These are phyloP conservation scores for Heterohyrax brucei DNA, from an alignment of 2,797 vertebrate genomes.

Conservation along the genomic window DNA sequence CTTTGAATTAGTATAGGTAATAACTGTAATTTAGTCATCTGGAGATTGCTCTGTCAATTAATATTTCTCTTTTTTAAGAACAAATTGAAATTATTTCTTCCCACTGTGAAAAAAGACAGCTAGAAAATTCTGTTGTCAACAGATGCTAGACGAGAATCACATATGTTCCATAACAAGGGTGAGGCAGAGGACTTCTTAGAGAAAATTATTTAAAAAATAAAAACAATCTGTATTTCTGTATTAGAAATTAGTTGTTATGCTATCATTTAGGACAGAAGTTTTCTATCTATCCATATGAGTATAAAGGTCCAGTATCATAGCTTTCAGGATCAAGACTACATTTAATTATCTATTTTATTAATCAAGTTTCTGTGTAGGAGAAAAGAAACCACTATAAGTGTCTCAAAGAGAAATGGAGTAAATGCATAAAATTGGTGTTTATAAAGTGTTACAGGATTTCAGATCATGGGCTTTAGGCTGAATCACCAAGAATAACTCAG, in stretches of 20 bases:
- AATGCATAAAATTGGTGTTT: not conserved
- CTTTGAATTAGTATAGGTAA: not conserved
- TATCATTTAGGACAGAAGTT: not conserved
- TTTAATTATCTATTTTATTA: not conserved
- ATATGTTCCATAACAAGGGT: not conserved
- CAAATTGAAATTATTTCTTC: not conserved
- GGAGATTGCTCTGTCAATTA: not conserved
- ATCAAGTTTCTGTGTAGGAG: not conserved
- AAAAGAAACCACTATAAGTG: not conserved
- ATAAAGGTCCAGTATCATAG: not conserved
- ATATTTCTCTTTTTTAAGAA: not conserved
- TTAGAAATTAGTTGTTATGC: not conserved
- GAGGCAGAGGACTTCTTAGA: not conserved
- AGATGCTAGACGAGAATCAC: not conserved
- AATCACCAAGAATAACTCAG: not conserved
- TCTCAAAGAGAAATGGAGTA: slow-evolving; percentile 4
- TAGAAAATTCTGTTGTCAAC: not conserved
- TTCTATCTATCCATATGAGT: not conserved
- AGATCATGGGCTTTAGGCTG: not conserved
- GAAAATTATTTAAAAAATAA: slow-evolving; percentile 20
- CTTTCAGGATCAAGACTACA: not conserved
- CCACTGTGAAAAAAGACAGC: not conserved
- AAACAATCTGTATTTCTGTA: not conserved
- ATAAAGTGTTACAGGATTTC: not conserved
- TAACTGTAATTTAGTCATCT: not conserved